These are phyloP conservation scores for Hirudo medicinalis DNA, from an alignment of 1,140 invertebrate genomes.

Conservation along the genomic window DNA sequence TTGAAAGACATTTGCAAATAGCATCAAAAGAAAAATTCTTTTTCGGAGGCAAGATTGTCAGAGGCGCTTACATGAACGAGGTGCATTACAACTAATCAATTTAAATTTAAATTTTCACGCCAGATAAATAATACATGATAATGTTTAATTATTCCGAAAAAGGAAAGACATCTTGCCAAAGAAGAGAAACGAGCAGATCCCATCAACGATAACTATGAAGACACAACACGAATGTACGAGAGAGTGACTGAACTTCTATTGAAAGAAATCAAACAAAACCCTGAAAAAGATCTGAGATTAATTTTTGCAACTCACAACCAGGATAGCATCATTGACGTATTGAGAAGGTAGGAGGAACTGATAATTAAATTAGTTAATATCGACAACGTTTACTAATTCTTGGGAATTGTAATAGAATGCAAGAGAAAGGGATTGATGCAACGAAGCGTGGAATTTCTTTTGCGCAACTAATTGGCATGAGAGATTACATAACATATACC, in stretches of 20 bases:
- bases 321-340: slow-evolving; percentile 26
- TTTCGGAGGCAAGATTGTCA: slow-evolving; percentile 39
- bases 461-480: slow-evolving; percentile 88
- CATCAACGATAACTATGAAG: slow-evolving; percentile 31
- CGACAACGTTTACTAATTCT: slow-evolving; percentile 4
- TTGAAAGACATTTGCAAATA: slow-evolving; percentile 21
- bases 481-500: slow-evolving; percentile 85
- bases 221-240: slow-evolving; percentile 29
- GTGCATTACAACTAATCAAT: slow-evolving; percentile 26
- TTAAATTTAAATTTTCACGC: slow-evolving; percentile 16
- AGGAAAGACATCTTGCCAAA: slow-evolving; percentile 6
- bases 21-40: slow-evolving; percentile 29
- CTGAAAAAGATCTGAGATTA: slow-evolving; percentile 23
- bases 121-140: slow-evolving; percentile 14
- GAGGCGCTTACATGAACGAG: slow-evolving; percentile 38
- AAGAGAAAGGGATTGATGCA: slow-evolving; percentile 68
- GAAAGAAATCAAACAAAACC: slow-evolving; percentile 11
- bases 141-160: background rate
- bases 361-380: background rate
- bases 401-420: slow-evolving; percentile 53
- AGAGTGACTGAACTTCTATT: slow-evolving; percentile 25
- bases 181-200: slow-evolving; percentile 26
- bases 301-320: slow-evolving; percentile 41
- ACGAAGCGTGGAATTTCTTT: slow-evolving; percentile 80
- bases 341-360: background rate